phyloP scores from a whole-genome alignment of 2,797 vertebrate species.

The Mus spretus region DNA sequence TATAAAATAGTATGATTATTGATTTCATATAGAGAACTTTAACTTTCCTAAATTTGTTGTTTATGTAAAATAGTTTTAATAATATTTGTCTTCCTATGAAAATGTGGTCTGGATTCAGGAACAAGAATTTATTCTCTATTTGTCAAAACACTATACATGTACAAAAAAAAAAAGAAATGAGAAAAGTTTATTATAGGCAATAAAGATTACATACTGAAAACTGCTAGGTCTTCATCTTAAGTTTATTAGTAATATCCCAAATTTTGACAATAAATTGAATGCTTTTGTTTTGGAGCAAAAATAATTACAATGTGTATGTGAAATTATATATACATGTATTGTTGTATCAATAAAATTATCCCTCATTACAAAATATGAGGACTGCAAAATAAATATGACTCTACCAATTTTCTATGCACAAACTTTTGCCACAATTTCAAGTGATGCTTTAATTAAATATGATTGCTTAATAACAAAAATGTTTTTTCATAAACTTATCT shows the following conservation, averaged over 20 bases:
- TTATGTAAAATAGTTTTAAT: constrained; percentile 2
- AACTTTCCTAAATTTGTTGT: background rate
- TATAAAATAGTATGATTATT: background rate
- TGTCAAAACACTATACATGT: background rate
- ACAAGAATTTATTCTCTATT: background rate
- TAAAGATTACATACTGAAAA: background rate
- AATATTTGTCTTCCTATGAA: background rate
- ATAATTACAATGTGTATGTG: background rate
- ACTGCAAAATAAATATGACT: background rate
- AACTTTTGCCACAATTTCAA: constrained; percentile 21
- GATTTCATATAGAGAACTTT: background rate
- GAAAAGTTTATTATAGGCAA: background rate
- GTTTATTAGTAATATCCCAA: background rate
- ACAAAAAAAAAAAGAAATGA: background rate
- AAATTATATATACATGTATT: constrained; percentile 2
- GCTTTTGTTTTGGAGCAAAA: constrained; percentile 21
- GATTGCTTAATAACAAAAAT: background rate
- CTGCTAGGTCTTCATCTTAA: background rate
- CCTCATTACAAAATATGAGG: background rate
- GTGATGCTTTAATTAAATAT: background rate
- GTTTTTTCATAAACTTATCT: background rate
- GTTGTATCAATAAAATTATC: background rate
- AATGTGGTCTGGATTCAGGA: background rate
- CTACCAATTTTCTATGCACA: background rate
- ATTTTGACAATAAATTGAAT: constrained; percentile 23